Percentiles rank a stretch among this genome's conserved stretches.
Conservation (phyloP, 2,113 vertebrate genomes). For the Tylochromis polylepis region DNA sequence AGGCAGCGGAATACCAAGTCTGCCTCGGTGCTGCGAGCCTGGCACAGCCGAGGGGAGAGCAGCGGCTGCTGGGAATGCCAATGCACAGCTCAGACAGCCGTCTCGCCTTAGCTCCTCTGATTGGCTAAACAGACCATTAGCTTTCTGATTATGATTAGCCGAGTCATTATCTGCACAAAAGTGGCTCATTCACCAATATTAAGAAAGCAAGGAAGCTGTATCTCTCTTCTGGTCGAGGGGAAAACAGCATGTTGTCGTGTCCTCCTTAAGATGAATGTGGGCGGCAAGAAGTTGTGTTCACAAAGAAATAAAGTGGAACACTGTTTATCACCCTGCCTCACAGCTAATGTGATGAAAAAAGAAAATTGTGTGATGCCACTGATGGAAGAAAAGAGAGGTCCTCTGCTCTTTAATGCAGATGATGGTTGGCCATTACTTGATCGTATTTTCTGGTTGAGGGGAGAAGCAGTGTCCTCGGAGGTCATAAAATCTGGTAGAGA, state of each 20-base stretch:
- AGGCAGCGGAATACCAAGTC: constrained; percentile 64
- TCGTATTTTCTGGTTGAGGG: constrained; percentile 36
- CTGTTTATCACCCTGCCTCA: constrained; percentile 20
- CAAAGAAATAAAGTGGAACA: constrained; percentile 28
- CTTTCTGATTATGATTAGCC: constrained; percentile 70
- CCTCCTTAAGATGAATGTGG: constrained; percentile 4
- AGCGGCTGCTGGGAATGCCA: constrained; percentile 67
- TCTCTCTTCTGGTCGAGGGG: constrained; percentile 24
- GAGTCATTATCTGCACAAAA: constrained; percentile 70
- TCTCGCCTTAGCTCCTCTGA: constrained; percentile 53
- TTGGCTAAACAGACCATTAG: constrained; percentile 71
- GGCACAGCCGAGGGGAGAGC: constrained; percentile 24
- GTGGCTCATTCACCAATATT: constrained; percentile 62
- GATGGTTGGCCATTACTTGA: constrained; percentile 35
- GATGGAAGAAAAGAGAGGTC: constrained; percentile 22
- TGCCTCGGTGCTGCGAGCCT: constrained; percentile 26
- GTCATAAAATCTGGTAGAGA: constrained; percentile 34
- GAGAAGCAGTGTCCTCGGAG: constrained; percentile 15
- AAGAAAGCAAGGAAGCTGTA: constrained; percentile 41
- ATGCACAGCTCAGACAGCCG: constrained; percentile 38
- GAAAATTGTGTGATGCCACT: not conserved
- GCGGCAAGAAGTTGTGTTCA: constrained; percentile 13
- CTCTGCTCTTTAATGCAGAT: constrained; percentile 24
- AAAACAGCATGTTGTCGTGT: constrained; percentile 19
- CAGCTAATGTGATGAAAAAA: constrained; percentile 12